Conservation (phyloP, 2,797 vertebrate genomes). For the Chelon labrosus region DNA sequence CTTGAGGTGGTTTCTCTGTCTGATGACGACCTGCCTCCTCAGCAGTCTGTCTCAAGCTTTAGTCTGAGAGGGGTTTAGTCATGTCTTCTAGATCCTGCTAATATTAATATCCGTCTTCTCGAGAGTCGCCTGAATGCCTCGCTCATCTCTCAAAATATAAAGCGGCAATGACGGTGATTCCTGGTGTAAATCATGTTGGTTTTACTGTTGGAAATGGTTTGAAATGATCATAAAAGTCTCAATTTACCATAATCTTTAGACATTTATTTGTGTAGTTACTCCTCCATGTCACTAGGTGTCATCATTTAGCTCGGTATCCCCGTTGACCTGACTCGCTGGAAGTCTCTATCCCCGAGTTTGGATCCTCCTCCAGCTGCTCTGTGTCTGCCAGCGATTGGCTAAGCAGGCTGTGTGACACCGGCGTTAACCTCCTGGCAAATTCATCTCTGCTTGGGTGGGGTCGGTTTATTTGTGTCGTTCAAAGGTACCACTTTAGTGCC, state of each 20-base stretch:
- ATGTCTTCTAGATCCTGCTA: background rate
- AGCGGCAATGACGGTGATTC: no score
- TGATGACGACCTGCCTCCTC: slow-evolving; percentile 6
- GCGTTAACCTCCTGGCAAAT: slow-evolving; percentile 11
- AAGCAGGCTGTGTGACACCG: background rate
- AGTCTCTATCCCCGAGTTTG: background rate
- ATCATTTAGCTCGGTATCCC: slow-evolving; percentile 13
- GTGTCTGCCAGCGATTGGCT: slow-evolving; percentile 64
- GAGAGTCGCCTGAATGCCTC: background rate
- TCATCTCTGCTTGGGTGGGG: background rate
- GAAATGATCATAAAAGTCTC: background rate
- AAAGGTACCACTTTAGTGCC: background rate
- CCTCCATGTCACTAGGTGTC: slow-evolving; percentile 52
- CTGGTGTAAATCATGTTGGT: background rate
- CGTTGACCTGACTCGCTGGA: background rate
- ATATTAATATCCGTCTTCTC: background rate
- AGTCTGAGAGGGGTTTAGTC: background rate
- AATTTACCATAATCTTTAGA: no score
- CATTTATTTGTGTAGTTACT: slow-evolving; percentile 25
- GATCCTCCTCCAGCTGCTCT: slow-evolving; percentile 37
- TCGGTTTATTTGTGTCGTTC: background rate
- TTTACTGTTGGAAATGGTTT: background rate
- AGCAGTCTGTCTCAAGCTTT: background rate
- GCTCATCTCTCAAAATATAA: no score
- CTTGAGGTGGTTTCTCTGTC: slow-evolving; percentile 1